Percentiles rank a stretch among this genome's conserved stretches.
Conservation (phyloP, 2,797 vertebrate genomes). For the Peromyscus nudipes region DNA sequence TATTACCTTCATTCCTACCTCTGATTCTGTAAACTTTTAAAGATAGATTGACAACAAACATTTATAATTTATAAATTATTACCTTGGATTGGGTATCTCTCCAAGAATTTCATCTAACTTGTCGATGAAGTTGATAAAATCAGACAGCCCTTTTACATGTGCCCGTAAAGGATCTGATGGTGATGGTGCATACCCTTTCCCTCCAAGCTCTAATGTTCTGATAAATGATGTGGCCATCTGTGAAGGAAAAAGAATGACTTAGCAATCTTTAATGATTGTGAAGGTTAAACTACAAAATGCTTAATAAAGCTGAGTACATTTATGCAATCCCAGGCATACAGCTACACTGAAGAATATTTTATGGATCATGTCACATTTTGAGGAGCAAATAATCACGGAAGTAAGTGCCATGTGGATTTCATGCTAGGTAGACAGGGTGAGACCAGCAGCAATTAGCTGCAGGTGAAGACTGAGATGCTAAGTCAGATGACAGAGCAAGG, state of each 20-base stretch:
- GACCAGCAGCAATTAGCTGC: not conserved
- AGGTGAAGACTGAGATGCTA: not conserved
- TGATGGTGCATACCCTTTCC: constrained; percentile 93
- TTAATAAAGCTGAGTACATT: not conserved
- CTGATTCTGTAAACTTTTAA: constrained; percentile 39
- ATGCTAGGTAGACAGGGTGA: not conserved
- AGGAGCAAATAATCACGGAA: constrained; percentile 6
- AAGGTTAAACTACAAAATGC: not conserved
- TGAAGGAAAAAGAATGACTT: constrained; percentile 68
- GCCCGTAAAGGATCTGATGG: constrained; percentile 93
- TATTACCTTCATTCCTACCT: constrained; percentile 14
- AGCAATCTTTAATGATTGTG: not conserved
- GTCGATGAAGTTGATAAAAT: constrained; percentile 95
- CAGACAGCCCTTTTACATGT: constrained; percentile 94
- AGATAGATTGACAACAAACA: constrained; percentile 13
- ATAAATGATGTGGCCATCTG: constrained; percentile 96
- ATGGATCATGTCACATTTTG: not conserved
- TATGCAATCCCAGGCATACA: not conserved
- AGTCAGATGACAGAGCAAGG: constrained; percentile 2
- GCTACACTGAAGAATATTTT: constrained; percentile 10
- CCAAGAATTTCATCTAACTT: constrained; percentile 95
- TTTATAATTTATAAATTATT: constrained; percentile 77
- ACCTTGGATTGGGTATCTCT: constrained; percentile 94
- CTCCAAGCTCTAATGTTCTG: constrained; percentile 94
- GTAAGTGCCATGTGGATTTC: not conserved